Percentiles rank a stretch among this genome's conserved stretches.
phyloP scores from a whole-genome alignment of 2,888 invertebrate genomes.

The Xestia sexstrigata region DNA sequence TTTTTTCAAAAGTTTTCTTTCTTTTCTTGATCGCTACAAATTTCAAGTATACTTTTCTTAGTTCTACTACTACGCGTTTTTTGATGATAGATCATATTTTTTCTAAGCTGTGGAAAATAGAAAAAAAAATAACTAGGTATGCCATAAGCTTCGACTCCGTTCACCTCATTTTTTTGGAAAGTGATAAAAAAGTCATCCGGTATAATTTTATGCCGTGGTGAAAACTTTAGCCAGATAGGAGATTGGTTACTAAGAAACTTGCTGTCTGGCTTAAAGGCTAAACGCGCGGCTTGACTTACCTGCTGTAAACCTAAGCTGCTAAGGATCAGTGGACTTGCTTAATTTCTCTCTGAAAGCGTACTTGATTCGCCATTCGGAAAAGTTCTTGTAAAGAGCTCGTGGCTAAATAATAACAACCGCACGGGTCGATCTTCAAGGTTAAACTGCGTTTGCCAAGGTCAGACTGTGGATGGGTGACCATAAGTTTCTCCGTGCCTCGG shows the following conservation, averaged over 20 bases:
- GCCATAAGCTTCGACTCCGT: no score
- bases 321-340: not conserved
- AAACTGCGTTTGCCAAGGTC: not conserved
- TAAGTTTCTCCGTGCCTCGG: not conserved
- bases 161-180: no score
- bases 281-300: not conserved
- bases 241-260: not conserved
- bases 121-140: no score
- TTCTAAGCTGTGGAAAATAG: no score
- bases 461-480: not conserved
- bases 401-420: not conserved
- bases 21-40: no score
- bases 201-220: not conserved
- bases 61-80: no score
- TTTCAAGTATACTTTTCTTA: no score
- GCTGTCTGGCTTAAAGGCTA: slow-evolving; percentile 4
- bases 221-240: not conserved
- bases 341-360: not conserved
- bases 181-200: no score
- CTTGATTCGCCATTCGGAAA: not conserved
- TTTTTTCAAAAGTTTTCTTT: no score
- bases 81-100: no score
- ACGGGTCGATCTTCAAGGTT: not conserved
- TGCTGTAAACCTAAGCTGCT: not conserved
- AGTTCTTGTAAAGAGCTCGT: not conserved